phyloP scores from a whole-genome alignment of 53 echinoderm and acorn worm species.

The Glandiceps talaboti region DNA sequence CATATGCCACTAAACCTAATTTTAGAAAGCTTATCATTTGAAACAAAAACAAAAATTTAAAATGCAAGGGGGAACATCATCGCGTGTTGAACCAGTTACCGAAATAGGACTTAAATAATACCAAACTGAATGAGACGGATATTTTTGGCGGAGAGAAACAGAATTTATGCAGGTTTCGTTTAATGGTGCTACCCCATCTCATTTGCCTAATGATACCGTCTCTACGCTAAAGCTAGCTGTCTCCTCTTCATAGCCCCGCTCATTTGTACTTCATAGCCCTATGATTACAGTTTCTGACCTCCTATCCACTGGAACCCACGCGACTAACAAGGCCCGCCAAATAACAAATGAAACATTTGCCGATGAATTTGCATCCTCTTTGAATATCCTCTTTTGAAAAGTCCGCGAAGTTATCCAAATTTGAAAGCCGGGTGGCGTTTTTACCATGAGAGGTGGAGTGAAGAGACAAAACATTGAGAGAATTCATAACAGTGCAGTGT shows the following conservation, averaged over 20 bases:
- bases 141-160: neutral
- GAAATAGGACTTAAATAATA: no score
- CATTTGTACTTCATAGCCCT: neutral
- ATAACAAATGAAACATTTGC: neutral
- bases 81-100: no score
- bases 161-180: neutral
- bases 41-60: no score
- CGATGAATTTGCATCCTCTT: neutral
- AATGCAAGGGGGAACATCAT: no score
- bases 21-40: no score
- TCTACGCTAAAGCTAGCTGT: neutral
- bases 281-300: neutral
- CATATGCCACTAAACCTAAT: no score
- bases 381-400: neutral
- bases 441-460: neutral
- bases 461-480: neutral
- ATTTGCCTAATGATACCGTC: neutral
- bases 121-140: neutral
- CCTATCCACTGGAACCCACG: neutral
- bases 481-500: neutral
- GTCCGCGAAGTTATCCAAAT: neutral
- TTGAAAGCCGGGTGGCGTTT: neutral
- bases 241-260: neutral
- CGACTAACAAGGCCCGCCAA: neutral
- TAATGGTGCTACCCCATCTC: neutral